Base-by-base conservation (phyloP, 2,888 invertebrate genomes). In the Pollenia labialis region DNA sequence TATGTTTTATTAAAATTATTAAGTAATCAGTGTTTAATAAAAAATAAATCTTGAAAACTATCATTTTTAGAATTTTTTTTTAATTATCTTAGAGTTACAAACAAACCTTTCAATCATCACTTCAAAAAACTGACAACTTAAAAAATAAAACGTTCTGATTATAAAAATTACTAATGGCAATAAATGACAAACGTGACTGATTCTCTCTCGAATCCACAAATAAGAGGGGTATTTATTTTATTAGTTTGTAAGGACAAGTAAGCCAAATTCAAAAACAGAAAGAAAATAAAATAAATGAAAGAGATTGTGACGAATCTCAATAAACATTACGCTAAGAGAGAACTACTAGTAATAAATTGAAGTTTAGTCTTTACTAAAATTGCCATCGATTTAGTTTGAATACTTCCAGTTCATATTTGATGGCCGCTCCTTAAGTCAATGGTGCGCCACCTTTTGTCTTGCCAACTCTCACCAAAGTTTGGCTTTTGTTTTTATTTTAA, bases 371-470 rank as follows among this genome's bases (percentile, higher is more conserved):
- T 79, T 64, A 83, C 52, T 64, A 64, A 76, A 87, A 87, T 87
- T 81, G 84, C 60, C 84, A 87, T 77, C 84, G 87, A 87, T 87
- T 87, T 84, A 84, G 66, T 81, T 87, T 66, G 62, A 84, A 72
- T 66, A 54, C n/a, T 42, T 23, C 50, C 52, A 58, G 48, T 80
- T 83, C 50, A 32, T 50, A 74, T 87, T 81, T 81, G 72, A 81
- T 85, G 76, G 79, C 77, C 87, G 58, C 84, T 84, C 84, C 87
- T 69, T 23, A 52, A 32, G 60, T 12, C 60, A 75, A 52, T 76
- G 16, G 42, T 77, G 48, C 46, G 40, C 52, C 75, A 68, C 52
- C 68, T 77, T 64, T 71, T 71, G 69, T 62, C 62, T 77, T 64
- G n/a, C 0, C 0, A 66, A 64, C 71, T 58, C 62, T 16, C 54